phyloP scores from a whole-genome alignment of 2,113 vertebrate species.

The Pomatostomus ruficeps region DNA sequence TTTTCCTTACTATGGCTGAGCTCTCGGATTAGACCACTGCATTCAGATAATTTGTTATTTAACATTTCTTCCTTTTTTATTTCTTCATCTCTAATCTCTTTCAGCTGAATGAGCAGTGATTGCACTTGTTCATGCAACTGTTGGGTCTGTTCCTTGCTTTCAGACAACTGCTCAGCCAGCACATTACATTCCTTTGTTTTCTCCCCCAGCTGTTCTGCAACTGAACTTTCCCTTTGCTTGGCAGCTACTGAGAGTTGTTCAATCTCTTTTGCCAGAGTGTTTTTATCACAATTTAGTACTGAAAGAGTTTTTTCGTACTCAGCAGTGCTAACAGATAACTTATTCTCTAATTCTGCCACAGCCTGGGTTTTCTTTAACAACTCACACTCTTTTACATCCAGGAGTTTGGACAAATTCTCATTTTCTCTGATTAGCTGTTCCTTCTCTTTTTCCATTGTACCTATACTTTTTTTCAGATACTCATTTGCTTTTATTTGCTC shows the following conservation, averaged over 20 bases:
- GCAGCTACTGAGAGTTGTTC: constrained; percentile 63
- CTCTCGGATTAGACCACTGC: constrained; percentile 58
- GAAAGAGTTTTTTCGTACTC: constrained; percentile 59
- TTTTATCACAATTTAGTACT: constrained; percentile 68
- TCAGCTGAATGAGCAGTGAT: constrained; percentile 59
- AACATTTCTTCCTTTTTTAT: constrained; percentile 65
- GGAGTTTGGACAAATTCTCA: constrained; percentile 62
- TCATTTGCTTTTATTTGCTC: constrained; percentile 59
- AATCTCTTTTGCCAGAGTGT: constrained; percentile 45
- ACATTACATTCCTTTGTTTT: constrained; percentile 71
- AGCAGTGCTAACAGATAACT: constrained; percentile 53
- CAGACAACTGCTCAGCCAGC: constrained; percentile 61
- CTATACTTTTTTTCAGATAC: constrained; percentile 40
- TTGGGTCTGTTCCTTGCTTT: constrained; percentile 63
- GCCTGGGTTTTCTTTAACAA: constrained; percentile 51
- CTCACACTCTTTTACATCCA: constrained; percentile 41
- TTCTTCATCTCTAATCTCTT: constrained; percentile 38
- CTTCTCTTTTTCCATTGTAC: constrained; percentile 60
- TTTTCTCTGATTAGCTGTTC: constrained; percentile 65
- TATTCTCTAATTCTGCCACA: constrained; percentile 58
- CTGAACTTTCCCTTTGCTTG: constrained; percentile 61
- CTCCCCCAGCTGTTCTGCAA: constrained; percentile 66
- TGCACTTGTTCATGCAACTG: constrained; percentile 63
- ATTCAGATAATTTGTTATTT: constrained; percentile 52
- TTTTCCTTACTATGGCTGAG: constrained; percentile 70